Evolutionary conservation across 2,113 vertebrate species (phyloP).

Genomic region (Dasypus novemcinctus): DNA sequence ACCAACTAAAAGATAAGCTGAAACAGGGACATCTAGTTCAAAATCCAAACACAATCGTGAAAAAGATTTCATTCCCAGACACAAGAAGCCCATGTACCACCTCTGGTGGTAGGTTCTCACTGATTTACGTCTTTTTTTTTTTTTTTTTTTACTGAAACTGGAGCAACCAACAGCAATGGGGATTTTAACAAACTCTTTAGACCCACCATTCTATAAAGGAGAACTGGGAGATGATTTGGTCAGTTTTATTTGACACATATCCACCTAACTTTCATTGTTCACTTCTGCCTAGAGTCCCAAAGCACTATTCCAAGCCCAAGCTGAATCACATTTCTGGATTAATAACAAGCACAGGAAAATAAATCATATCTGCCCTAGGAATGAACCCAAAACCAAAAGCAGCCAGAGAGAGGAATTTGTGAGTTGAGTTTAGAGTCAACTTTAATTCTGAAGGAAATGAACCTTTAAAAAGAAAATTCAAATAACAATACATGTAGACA

Average conservation of each 20-base stretch:
- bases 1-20: not conserved
- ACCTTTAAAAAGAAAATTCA: constrained; percentile 71
- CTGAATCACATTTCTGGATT: constrained; percentile 69
- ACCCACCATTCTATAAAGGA: not conserved
- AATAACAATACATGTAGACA: constrained; percentile 58
- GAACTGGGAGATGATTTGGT: constrained; percentile 19
- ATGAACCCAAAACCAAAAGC: constrained; percentile 74
- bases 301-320: constrained; percentile 42
- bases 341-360: constrained; percentile 68
- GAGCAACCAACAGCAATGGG: constrained; percentile 5
- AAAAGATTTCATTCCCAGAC: constrained; percentile 16
- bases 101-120: not conserved
- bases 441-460: constrained; percentile 75
- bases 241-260: constrained; percentile 12
- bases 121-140: not conserved
- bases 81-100: not conserved
- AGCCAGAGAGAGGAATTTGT: constrained; percentile 63
- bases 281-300: constrained; percentile 60
- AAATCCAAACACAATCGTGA: not conserved
- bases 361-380: constrained; percentile 76
- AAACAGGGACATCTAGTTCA: not conserved
- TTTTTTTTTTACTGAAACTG: not conserved
- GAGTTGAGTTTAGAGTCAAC: constrained; percentile 64
- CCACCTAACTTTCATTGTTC: constrained; percentile 54
- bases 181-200: not conserved